These are phyloP conservation scores for Monarcha castaneiventris DNA, from an alignment of 2,113 vertebrate genomes.

Conservation along the genomic window DNA sequence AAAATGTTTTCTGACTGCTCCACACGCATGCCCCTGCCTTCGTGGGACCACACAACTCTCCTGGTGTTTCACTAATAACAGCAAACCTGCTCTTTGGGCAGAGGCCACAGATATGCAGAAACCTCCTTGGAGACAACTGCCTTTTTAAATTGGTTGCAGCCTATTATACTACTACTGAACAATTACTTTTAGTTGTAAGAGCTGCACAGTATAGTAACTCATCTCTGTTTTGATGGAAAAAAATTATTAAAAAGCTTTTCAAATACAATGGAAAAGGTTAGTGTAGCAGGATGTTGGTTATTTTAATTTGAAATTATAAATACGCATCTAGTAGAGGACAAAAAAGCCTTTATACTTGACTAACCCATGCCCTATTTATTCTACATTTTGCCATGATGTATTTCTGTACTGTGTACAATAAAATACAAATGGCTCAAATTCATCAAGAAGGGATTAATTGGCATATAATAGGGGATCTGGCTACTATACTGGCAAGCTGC, in stretches of 20 bases:
- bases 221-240: background rate
- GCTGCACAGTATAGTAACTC: background rate
- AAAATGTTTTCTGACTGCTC: background rate
- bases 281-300: background rate
- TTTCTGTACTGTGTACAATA: conserved; percentile 44
- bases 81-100: background rate
- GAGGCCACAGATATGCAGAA: background rate
- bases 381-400: conserved; percentile 8
- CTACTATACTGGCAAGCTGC: conserved; percentile 38
- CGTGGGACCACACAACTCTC: background rate
- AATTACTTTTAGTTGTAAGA: background rate
- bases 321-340: background rate
- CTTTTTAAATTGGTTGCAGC: background rate
- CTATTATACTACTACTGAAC: background rate
- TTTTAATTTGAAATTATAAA: conserved; percentile 49
- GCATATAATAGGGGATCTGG: conserved; percentile 33
- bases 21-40: background rate
- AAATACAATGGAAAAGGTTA: background rate
- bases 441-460: conserved; percentile 68
- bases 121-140: background rate
- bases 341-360: conserved; percentile 52
- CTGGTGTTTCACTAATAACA: background rate
- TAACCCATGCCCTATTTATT: conserved; percentile 44
- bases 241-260: background rate
- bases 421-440: conserved; percentile 55